Base-by-base conservation (phyloP, 2,113 vertebrate species). In the Amblyornis subalaris region DNA sequence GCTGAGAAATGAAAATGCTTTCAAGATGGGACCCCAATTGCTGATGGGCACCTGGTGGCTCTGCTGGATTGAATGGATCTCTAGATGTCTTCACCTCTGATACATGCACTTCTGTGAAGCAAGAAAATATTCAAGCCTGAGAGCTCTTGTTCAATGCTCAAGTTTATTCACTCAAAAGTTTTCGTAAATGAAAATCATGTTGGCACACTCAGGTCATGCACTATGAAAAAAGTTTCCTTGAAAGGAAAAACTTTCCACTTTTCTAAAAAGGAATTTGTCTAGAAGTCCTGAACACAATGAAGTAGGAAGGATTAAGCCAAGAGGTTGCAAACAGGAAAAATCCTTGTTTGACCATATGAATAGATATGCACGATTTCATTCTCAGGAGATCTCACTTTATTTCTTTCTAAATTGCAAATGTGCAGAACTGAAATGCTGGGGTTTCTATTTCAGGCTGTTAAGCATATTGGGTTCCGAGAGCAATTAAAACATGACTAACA, bases 401-500 rank as follows among this genome's bases (percentile, higher is more conserved):
- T 94, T 79, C 62, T 70, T 89, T 73, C 83, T n/a, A 42, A 95
- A 73, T 47, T 85, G 54, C 51, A 91, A 24, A 85, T 47, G 22
- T 55, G 54, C 42, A 76, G 50, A 88, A 85, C 42, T 23, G 40
- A 77, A 85, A n/a, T 36, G 12, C 50, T 83, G 36, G 51, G 10
- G 24, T 83, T 95, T 88, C 82, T 93, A 8, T 88, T 88, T 90
- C 72, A 60, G 80, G 31, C 51, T 54, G 28, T 76, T 73, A 83
- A 57, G 31, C 44, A 64, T 73, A 83, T 54, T 80, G 85, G 65
- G 26, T 55, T 95, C 55, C 1, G 6, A 93, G 38, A 67, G 64
- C 55, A 94, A 64, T 80, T 73, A 85, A 70, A 71, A 91, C 55
- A 71, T 84, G 71, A 91, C 75, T 93, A 90, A 90, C 35, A 53